Percentiles rank a stretch among this genome's conserved stretches.
Conservation (phyloP, 2,113 vertebrate species). For the Macroglossus sobrinus region DNA sequence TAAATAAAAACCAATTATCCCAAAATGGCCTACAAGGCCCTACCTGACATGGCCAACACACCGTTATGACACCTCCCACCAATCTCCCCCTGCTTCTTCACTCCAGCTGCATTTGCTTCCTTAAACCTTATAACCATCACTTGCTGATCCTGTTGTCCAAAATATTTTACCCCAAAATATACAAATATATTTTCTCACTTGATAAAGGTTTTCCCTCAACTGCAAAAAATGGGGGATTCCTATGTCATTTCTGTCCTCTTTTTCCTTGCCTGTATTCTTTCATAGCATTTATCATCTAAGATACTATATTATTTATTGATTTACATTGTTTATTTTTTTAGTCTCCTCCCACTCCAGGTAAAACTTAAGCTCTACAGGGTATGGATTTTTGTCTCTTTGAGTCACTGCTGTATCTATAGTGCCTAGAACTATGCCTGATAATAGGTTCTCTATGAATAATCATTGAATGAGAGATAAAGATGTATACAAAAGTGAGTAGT, state of each 20-base stretch:
- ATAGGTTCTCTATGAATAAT: neutral
- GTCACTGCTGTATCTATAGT: neutral
- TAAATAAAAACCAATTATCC: neutral
- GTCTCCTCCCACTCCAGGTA: neutral
- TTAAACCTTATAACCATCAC: neutral
- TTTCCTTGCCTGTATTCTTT: neutral
- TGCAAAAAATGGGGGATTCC: neutral
- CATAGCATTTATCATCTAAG: neutral
- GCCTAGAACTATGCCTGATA: neutral
- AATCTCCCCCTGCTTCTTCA: neutral
- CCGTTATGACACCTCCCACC: neutral
- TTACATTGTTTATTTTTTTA: neutral
- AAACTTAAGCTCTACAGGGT: neutral
- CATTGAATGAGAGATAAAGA: neutral
- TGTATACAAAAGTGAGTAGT: neutral
- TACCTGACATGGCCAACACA: neutral
- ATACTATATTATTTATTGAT: neutral
- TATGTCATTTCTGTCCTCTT: neutral
- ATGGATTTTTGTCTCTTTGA: neutral
- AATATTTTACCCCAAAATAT: neutral
- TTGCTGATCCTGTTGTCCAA: neutral
- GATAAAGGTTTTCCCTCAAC: neutral
- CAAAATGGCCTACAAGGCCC: neutral
- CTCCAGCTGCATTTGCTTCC: neutral
- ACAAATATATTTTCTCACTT: neutral